Evolutionary conservation across 1,140 invertebrate species (phyloP).

Genomic region (Procambarus clarkii): DNA sequence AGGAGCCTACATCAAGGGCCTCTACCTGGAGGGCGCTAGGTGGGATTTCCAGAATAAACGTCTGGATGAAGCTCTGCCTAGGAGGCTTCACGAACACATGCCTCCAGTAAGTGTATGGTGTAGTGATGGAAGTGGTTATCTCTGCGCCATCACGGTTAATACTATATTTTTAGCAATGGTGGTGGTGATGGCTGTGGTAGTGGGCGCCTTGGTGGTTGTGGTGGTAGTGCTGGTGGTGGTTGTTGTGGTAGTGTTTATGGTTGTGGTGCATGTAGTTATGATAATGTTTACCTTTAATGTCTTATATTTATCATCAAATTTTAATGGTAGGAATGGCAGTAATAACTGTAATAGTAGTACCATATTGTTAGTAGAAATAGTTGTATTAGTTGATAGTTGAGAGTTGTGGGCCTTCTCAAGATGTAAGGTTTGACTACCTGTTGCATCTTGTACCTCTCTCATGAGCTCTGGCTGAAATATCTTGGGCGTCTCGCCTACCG

Average conservation of each 20-base stretch:
- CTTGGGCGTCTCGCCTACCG: no score
- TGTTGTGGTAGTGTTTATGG: not conserved
- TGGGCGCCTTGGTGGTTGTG: not conserved
- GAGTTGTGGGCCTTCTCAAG: no score
- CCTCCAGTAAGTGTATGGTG: constrained; percentile 75
- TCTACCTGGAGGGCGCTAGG: constrained; percentile 78
- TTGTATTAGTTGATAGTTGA: no score
- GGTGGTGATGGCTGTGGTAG: not conserved
- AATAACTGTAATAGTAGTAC: not conserved
- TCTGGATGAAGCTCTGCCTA: constrained; percentile 77
- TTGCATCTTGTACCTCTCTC: no score
- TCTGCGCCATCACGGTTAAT: no score
- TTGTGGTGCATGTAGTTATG: no score
- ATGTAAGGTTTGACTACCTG: no score
- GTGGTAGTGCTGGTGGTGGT: not conserved
- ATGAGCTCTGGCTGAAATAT: no score
- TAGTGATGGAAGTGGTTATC: not conserved
- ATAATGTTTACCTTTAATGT: no score
- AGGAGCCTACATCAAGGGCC: constrained; percentile 77
- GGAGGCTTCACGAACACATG: constrained; percentile 77
- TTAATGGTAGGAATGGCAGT: not conserved
- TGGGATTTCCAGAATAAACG: constrained; percentile 77
- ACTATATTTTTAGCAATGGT: not conserved
- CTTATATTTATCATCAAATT: no score
- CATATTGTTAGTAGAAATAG: not conserved